phyloP scores from a whole-genome alignment of 2,113 vertebrate species.

The Entomyzon cyanotis region DNA sequence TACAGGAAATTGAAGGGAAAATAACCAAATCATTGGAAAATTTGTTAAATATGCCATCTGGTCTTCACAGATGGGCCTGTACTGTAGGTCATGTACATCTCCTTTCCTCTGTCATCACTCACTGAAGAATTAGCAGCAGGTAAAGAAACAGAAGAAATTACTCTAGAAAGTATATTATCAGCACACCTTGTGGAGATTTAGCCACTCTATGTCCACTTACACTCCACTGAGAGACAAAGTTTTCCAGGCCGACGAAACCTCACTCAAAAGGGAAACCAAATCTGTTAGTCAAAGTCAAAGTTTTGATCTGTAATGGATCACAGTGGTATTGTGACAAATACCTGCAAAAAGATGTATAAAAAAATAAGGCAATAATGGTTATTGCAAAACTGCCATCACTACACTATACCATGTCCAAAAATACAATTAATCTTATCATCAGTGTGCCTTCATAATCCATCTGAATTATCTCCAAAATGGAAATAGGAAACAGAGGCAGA shows the following conservation, averaged over 20 bases:
- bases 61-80: slow-evolving; percentile 32
- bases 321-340: not conserved
- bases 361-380: not conserved
- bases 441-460: not conserved
- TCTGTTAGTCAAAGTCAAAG: not conserved
- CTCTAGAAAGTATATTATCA: not conserved
- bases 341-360: not conserved
- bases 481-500: not conserved
- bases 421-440: not conserved
- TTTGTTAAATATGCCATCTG: slow-evolving; percentile 25
- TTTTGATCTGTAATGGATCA: not conserved
- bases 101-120: not conserved
- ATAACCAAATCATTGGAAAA: slow-evolving; percentile 26
- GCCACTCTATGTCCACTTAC: not conserved
- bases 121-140: not conserved
- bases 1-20: slow-evolving; percentile 49
- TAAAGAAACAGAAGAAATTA: not conserved
- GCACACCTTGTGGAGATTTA: not conserved
- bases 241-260: not conserved
- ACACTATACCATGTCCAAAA: not conserved
- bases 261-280: not conserved
- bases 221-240: not conserved
- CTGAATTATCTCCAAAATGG: not conserved
- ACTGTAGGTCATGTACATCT: not conserved
- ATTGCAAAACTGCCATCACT: not conserved